Base-by-base conservation (phyloP, 2,113 vertebrate genomes). In the Cryptotis parvus region DNA sequence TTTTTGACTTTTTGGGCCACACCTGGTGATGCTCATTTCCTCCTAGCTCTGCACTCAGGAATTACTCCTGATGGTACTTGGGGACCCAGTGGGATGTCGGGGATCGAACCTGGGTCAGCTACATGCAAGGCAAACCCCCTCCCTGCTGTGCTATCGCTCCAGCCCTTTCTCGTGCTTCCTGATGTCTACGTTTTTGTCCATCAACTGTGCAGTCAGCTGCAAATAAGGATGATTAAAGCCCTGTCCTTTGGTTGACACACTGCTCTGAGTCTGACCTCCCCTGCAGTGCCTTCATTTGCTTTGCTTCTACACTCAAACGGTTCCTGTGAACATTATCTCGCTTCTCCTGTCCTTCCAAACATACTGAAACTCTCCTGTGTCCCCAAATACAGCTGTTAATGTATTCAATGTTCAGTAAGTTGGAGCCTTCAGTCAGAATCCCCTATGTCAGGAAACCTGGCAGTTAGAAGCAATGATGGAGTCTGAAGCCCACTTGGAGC, bases 401-500 rank as follows among this genome's bases (percentile, higher is more conserved):
- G 55, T 80, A n/a, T n/a, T n/a, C n/a, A n/a, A n/a, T n/a, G n/a
- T 37, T n/a, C 5, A 37, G 35, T 8, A 2, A 20, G 72, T 89
- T 58, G 39, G 61, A 87, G 5, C 4, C 45, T 79, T 41, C 3
- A 74, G 74, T 73, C 70, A 69, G 79, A 79, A 86, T 55, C 55
- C 41, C 43, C 77, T 75, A 39, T 63, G 73, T 85, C 72, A 63
- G 73, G 58, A 77, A 87, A 84, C 39, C 3, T 22, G 15, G 29
- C 81, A 45, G 14, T 45, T 76, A 55, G 79, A 82, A 77, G 31
- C 65, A 75, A 77, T 43, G 58, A 65, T 0, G 0, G 87, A 41
- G 39, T 90, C 37, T 66, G 65, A 69, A 91, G 87, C 41, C 24
- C 35, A 11, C 86, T 75, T 90, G 39, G 49, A 41, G 31, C 41